Evolutionary conservation across 2,113 vertebrate species (phyloP), one percentile per base, ranked within the genome.

Genomic region (Anthoscopus minutus): DNA sequence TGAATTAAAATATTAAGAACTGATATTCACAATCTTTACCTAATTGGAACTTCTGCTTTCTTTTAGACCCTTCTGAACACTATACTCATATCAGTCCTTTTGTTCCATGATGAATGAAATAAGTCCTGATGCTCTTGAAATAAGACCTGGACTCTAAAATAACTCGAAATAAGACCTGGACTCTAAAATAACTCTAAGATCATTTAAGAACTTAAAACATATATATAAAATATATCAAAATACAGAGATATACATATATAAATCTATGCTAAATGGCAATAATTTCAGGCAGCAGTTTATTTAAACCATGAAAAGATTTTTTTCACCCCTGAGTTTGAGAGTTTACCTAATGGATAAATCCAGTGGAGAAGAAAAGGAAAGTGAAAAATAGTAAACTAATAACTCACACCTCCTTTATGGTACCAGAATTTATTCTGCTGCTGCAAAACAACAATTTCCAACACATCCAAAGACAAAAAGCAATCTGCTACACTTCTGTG

Each of bases 71-170:
- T 95, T 54, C 96, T 94, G 97, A 98, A 28, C 58, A 89, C 73
- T 69, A 28, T 38, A 94, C 95, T 94, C 98, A 96, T 95, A 98
- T 94, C 61, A 93, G 60, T 83, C 81, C 94, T 96, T 98, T 98
- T 98, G 96, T 98, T 38, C 30, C 81, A 69, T 88, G 96, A 97
- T 96, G 96, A 98, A 98, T 98, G 94, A 97, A 98, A 97, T 64
- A 70, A 96, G 95, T 90, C 96, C 96, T 57, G 70, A 98, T 95
- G 82, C 86, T 88, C 93, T 92, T 70, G 86, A 96, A 95, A 97
- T 95, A 94, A 91, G 89, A 66, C 54, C 67, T 40, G 37, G 56
- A 60, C 25, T 62, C 56, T 45, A 61, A 71, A 44, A 37, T 47
- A 69, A 48, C 15, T 40, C 9, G 86, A 96, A 95, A 97, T 95